These are phyloP conservation scores for Steinernema scapterisci DNA, from an alignment of 2,888 invertebrate genomes.

Conservation along the genomic window DNA sequence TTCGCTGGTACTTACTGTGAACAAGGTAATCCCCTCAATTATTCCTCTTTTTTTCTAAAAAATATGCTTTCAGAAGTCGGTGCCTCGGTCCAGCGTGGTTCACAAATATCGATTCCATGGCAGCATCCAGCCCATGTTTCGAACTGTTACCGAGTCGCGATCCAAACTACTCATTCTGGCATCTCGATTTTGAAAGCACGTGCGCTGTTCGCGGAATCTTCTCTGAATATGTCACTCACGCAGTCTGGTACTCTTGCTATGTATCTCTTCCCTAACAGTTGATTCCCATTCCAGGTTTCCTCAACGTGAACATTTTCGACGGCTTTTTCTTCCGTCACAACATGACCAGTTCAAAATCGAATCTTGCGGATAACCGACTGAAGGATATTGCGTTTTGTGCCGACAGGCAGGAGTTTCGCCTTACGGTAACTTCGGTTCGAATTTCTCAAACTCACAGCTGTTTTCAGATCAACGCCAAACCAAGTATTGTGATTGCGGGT, in stretches of 20 bases:
- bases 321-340: conserved; percentile 61
- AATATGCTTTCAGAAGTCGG: conserved; percentile 55
- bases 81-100: conserved; percentile 62
- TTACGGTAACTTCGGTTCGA: conserved; percentile 42
- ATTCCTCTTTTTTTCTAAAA: background rate
- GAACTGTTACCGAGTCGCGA: conserved; percentile 61
- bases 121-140: conserved; percentile 63
- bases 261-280: background rate
- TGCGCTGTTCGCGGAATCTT: conserved; percentile 62
- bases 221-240: conserved; percentile 61
- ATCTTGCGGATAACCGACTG: conserved; percentile 54
- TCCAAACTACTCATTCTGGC: conserved; percentile 49
- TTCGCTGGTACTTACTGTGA: conserved; percentile 62
- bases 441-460: background rate
- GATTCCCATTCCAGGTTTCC: conserved; percentile 44
- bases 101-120: conserved; percentile 63
- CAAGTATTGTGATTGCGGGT: conserved; percentile 56
- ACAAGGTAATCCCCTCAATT: conserved; percentile 45
- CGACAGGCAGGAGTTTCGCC: conserved; percentile 50
- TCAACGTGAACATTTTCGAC: conserved; percentile 57
- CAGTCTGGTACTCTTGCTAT: conserved; percentile 45
- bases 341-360: conserved; percentile 45
- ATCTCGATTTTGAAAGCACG: conserved; percentile 54
- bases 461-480: conserved; percentile 55
- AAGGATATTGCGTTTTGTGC: conserved; percentile 66